Base-by-base conservation (phyloP, 2,797 vertebrate species). In the Bradypodion pumilum region DNA sequence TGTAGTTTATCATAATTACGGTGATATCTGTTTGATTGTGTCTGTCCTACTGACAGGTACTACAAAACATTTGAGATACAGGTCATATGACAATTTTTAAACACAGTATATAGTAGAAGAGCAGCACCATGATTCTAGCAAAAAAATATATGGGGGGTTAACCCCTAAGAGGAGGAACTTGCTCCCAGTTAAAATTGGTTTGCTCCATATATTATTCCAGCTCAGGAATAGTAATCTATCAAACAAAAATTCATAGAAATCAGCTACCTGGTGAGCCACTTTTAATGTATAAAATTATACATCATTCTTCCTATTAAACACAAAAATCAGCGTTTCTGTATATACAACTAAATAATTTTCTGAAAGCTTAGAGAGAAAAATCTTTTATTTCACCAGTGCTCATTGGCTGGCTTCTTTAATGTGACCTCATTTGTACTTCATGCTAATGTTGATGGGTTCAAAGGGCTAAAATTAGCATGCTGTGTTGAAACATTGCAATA, bases 1-100 rank as follows among this genome's bases (percentile, higher is more conserved):
- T 92, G 88, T 94, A 95, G 88, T 92, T 95, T 92, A 94, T 93
- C 87, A 93, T 95, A 92, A 94, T 93, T 93, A 95, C 91, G 83
- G 88, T 78, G 93, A 78, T 94, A 84, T 91, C 93, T 95, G 90
- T 94, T 94, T 83, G 92, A 92, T 90, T 85, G 92, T 94, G 86
- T 87, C 89, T 92, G 77, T 93, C 93, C 86, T 93, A 89, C 92
- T 93, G 94, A 92, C 86, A 94, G 87, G 89, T 93, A 72, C 90
- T 90, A 91, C 89, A 90, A 88, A 91, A 83, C 87, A 92, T 95
- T 94, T 93, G 89, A 93, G 91, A 93, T 93, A 84, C 90, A 89
- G 72, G 87, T 87, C 89, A 87, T 62, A 32, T 88, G 94, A 94
- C 92, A 88, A 92, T 93, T 94, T 94, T 85, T 80, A 84, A 68